Base-by-base conservation (phyloP, 2,888 invertebrate species). In the Dendrolimus houi region DNA sequence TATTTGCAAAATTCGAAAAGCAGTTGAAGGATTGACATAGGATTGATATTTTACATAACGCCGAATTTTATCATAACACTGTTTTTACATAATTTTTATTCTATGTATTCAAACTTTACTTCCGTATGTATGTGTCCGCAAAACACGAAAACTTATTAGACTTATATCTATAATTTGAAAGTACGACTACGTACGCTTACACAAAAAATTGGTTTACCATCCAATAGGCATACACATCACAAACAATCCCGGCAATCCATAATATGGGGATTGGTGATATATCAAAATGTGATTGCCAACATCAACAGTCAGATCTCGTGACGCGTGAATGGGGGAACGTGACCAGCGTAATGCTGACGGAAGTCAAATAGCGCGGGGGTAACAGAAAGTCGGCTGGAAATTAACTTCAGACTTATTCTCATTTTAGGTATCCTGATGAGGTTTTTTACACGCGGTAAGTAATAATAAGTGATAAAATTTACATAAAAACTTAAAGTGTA, bases 271-370 rank as follows among this genome's bases (percentile, higher is more conserved):
- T 47, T 47, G 47, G 64, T 62, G 60, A 77, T 77, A 72, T 64
- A 74, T 75, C 72, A 74, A 64, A 54, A 42, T 54, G 58, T 60
- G 65, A 63, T 60, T 62, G 62, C 54, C 54, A 3, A 55, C 58
- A 69, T 75, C 70, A 65, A 64, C 64, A 75, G 68, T 72, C 75
- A 41, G 61, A 60, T 60, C 74, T 70, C 75, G 74, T 74, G 63
- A 62, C 59, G 64, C 70, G 68, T 75, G 71, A 75, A 75, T 72
- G 68, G 68, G 56, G 56, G 55, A 62, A 75, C 75, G 77, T 75
- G 77, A 74, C 70, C 64, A 57, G 70, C 59, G 60, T 65, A 68
- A 66, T 58, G 58, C 58, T 63, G 64, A 62, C 2, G 12, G 9
- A 47, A 47, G 12, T 9, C 47, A 47, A 47, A 47, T 47, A 47